Evolutionary conservation across 2,113 vertebrate species (phyloP).

Genomic region (Cygnus buccinator): DNA sequence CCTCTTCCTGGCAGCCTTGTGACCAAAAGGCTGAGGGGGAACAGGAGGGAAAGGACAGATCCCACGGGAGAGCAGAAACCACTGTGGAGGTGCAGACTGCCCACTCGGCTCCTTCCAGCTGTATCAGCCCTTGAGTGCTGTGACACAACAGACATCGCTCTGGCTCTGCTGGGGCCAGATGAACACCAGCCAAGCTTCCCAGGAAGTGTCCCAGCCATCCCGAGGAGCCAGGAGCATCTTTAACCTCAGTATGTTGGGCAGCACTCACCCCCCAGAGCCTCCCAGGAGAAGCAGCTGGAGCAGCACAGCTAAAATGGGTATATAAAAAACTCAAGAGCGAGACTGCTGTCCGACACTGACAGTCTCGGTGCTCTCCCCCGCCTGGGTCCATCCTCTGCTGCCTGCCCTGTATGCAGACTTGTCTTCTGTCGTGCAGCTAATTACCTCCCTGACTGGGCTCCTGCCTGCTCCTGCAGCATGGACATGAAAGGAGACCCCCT

Average conservation of each 20-base stretch:
- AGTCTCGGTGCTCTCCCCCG: background rate
- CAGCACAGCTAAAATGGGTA: background rate
- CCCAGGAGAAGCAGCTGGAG: background rate
- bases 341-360: background rate
- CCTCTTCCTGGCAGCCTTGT: background rate
- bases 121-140: background rate
- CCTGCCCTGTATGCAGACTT: conserved; percentile 18
- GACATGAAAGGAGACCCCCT: background rate
- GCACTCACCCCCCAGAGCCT: background rate
- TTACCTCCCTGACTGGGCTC: background rate
- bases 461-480: background rate
- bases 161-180: background rate
- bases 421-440: background rate
- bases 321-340: background rate
- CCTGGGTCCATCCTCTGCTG: background rate
- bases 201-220: conserved; percentile 27
- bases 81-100: background rate
- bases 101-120: background rate
- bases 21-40: background rate
- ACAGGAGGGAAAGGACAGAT: background rate
- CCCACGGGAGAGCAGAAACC: background rate
- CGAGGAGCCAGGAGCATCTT: background rate
- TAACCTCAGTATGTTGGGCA: background rate
- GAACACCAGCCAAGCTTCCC: conserved; percentile 36
- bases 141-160: background rate